A percentile compares a stretch with the other conserved stretches of the same genome.
Evolutionary conservation across 1,140 invertebrate genomes (phyloP).

Genomic region (Orchesella cincta): DNA sequence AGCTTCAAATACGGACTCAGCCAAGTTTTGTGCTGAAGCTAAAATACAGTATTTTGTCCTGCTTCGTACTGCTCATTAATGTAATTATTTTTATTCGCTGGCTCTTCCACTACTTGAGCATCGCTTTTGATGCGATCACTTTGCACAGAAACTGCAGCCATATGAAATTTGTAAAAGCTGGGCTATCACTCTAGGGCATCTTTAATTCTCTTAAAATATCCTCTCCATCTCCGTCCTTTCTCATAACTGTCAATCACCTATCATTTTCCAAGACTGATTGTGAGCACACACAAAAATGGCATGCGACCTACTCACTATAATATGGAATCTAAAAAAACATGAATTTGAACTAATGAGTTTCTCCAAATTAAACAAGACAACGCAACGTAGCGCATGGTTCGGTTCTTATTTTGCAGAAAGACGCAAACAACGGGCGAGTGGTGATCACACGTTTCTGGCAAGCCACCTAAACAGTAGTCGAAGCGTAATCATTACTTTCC

Average conservation of each 20-base stretch:
- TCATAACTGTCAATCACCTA: conserved; percentile 15
- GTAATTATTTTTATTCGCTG: too few relatives aligned
- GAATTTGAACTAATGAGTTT: not conserved
- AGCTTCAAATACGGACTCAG: too few relatives aligned
- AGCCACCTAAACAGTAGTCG: too few relatives aligned
- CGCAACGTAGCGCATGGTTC: not conserved
- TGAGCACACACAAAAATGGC: conserved; percentile 17
- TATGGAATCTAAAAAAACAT: not conserved
- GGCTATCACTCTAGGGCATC: too few relatives aligned
- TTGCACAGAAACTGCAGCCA: too few relatives aligned
- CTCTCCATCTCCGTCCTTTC: conserved; percentile 9
- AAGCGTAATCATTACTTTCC: not conserved
- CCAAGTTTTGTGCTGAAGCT: too few relatives aligned
- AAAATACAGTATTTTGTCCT: too few relatives aligned
- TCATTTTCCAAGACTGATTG: not conserved
- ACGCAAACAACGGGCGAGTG: not conserved
- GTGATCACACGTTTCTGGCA: not conserved
- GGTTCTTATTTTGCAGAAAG: too few relatives aligned
- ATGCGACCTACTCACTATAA: conserved; percentile 12
- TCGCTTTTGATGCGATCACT: not conserved
- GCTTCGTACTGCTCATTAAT: too few relatives aligned
- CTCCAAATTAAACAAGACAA: conserved; percentile 1
- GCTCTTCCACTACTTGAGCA: not conserved
- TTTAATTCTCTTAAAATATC: too few relatives aligned
- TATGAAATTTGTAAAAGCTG: too few relatives aligned